phyloP scores from a whole-genome alignment of 2,113 vertebrate genomes.

The Xiphophorus hellerii region DNA sequence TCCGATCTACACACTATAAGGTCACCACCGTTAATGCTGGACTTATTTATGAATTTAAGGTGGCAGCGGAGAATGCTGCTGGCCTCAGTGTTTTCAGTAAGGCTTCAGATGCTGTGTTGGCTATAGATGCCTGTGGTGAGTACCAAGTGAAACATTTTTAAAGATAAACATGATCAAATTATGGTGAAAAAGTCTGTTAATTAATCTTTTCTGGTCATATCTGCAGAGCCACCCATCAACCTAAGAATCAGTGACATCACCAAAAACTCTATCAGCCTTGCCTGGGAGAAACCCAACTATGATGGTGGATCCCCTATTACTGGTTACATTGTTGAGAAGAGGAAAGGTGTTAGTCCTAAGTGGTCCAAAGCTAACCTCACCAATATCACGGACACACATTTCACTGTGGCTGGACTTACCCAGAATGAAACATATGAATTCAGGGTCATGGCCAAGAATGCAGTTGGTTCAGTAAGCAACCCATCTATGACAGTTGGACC shows the following conservation, averaged over 20 bases:
- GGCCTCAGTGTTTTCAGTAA: constrained; percentile 92
- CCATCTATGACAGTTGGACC: constrained; percentile 91
- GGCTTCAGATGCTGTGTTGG: constrained; percentile 91
- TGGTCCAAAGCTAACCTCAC: constrained; percentile 94
- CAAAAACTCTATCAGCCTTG: constrained; percentile 89
- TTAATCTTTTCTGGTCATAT: constrained; percentile 26
- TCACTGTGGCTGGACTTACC: constrained; percentile 88
- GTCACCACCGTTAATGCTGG: constrained; percentile 88
- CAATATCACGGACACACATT: constrained; percentile 91
- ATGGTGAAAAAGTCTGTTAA: neutral
- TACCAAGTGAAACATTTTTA: constrained; percentile 21
- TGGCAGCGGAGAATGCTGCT: constrained; percentile 95
- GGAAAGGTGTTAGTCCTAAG: constrained; percentile 84
- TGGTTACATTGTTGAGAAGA: constrained; percentile 92
- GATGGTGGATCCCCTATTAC: constrained; percentile 95
- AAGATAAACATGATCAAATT: neutral
- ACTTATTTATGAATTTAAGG: constrained; percentile 98
- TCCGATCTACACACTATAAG: constrained; percentile 95
- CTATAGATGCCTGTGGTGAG: constrained; percentile 97
- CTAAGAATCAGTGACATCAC: constrained; percentile 92
- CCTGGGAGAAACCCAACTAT: constrained; percentile 91
- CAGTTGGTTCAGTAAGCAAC: constrained; percentile 93
- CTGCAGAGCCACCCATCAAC: constrained; percentile 90
- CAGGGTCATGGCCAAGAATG: constrained; percentile 93
- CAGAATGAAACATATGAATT: constrained; percentile 95